Base-by-base conservation (phyloP, 2,888 invertebrate species). In the Acanthosepion pharaonis region DNA sequence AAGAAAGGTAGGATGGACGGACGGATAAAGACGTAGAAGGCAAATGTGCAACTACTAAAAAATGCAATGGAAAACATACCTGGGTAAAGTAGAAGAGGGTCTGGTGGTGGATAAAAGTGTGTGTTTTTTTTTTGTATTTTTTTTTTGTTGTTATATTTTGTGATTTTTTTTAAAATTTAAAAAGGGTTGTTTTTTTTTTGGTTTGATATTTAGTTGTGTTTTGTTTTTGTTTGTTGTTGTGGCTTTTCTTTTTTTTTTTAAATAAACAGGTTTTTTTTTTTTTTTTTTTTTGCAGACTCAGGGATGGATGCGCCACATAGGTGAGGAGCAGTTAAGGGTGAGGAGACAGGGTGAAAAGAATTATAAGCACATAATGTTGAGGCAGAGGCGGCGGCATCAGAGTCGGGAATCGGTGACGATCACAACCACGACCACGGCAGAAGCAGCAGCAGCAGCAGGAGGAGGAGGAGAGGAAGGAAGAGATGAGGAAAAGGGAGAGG, bases 261-360 rank as follows among this genome's bases (percentile, higher is more conserved):
- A 64, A 23, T 25, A 64, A 64, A 64, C 28, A 25, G 64, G 64
- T 28, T 78, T 78, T 64, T 64, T 64, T 8, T 64, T 20, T 23
- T 64, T 64, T 64, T 78, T 78, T 78, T 78, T n/a, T n/a, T 78
- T 78, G 78, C 78, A 33, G 78, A 78, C 78, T 78, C n/a, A 33
- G n/a, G 78, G 78, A n/a, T 78, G 78, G n/a, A 78, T 18, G 78
- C 78, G 78, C 78, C 78, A 78, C 78, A 78, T 6, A 33, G 78
- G n/a, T 11, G 18, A 78, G 78, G 78, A 78, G 78, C 78, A 78
- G 78, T 78, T 78, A 78, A 78, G 78, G 78, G 78, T n/a, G n/a
- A 78, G 78, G 78, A 78, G n/a, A 78, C 78, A 78, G 78, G 78
- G 78, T 78, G 78, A 78, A 33, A 78, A n/a, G n/a, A 78, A 78